Percentiles rank a stretch among this genome's conserved stretches.
phyloP scores from a whole-genome alignment of 1,140 invertebrate species.

The Cyrtorhinus lividipennis region DNA sequence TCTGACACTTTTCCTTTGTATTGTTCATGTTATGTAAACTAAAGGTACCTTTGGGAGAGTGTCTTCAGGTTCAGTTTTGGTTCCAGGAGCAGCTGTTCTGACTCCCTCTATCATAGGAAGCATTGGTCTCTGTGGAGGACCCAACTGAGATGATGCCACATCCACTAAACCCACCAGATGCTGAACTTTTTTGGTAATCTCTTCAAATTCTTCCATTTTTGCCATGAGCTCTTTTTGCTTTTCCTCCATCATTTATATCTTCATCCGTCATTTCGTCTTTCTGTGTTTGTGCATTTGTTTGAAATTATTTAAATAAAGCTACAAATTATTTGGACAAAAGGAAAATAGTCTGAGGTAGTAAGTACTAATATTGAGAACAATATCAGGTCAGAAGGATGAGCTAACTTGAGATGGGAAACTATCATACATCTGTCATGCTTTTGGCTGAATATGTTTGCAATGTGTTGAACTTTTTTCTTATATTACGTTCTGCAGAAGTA shows the following conservation, averaged over 20 bases:
- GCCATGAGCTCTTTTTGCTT: slow-evolving; percentile 27
- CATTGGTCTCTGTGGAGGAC: slow-evolving; percentile 4
- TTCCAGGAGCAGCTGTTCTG: background rate
- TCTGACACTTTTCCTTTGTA: background rate
- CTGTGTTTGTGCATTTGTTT: slow-evolving; percentile 21
- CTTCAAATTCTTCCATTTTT: slow-evolving; percentile 30
- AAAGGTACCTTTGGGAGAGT: background rate
- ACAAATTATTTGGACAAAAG: too few relatives aligned
- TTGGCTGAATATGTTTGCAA: too few relatives aligned
- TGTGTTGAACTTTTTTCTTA: background rate
- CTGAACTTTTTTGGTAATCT: slow-evolving; percentile 29
- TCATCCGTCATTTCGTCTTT: slow-evolving; percentile 30
- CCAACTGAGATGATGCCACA: slow-evolving; percentile 17
- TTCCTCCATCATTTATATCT: slow-evolving; percentile 27
- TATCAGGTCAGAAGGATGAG: too few relatives aligned
- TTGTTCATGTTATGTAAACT: background rate
- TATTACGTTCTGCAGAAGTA: background rate
- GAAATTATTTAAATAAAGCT: background rate
- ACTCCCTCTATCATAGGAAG: slow-evolving; percentile 6
- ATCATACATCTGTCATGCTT: too few relatives aligned
- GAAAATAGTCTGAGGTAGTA: too few relatives aligned
- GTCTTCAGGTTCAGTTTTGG: slow-evolving; percentile 25
- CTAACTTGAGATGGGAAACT: too few relatives aligned
- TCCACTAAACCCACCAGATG: slow-evolving; percentile 28
- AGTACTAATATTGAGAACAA: too few relatives aligned